Percentiles rank a stretch among this genome's conserved stretches.
Evolutionary conservation across 1,140 invertebrate genomes (phyloP).

Genomic region (Papilio aristodemus): DNA sequence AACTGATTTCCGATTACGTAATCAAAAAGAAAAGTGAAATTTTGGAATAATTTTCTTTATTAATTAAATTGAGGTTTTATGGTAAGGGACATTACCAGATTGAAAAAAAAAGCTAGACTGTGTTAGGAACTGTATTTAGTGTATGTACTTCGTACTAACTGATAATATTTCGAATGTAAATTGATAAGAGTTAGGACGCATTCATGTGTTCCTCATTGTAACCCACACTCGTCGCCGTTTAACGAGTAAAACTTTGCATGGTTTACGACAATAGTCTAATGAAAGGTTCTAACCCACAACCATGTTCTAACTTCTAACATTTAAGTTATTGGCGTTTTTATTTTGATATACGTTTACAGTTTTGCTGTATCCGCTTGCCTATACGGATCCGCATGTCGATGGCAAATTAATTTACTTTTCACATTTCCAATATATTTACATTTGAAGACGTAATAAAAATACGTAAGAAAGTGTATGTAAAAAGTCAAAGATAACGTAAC

Average conservation of each 20-base stretch:
- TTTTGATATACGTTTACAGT: neutral
- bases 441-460: constrained; percentile 24
- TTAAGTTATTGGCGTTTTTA: too few species aligned
- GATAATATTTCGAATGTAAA: neutral
- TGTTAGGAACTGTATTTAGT: too few species aligned
- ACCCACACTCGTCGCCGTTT: too few species aligned
- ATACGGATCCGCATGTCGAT: neutral
- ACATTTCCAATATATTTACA: constrained; percentile 11
- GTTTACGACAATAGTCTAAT: too few species aligned
- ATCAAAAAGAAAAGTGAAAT: constrained; percentile 11
- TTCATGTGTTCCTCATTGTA: too few species aligned
- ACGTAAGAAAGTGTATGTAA: constrained; percentile 20
- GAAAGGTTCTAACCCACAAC: too few species aligned
- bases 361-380: neutral
- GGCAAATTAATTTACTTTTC: neutral
- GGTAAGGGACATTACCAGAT: too few species aligned
- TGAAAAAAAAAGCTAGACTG: too few species aligned
- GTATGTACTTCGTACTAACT: neutral
- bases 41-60: neutral
- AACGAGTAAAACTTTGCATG: too few species aligned
- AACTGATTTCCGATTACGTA: constrained; percentile 2
- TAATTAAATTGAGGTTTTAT: neutral
- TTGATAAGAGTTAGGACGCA: too few species aligned
- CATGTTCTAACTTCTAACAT: too few species aligned
- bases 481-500: constrained; percentile 28